These are phyloP conservation scores for Drosophila kokeensis DNA, from an alignment of 2,888 invertebrate species.

Conservation along the genomic window DNA sequence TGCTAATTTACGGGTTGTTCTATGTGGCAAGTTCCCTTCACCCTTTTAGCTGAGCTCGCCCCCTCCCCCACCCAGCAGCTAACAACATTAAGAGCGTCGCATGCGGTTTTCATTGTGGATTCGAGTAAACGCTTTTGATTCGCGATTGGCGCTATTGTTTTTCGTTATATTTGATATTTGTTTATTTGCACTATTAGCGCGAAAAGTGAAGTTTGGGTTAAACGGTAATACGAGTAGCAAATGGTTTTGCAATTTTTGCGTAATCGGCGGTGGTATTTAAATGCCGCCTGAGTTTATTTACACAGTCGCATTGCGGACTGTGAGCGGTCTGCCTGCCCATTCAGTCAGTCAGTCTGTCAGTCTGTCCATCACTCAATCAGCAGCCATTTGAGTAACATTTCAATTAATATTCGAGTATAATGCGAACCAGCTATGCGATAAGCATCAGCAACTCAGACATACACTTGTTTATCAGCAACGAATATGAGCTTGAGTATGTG, in stretches of 20 bases:
- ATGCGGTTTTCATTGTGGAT: constrained; percentile 31
- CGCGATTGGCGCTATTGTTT: constrained; percentile 13
- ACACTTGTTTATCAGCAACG: constrained; percentile 31
- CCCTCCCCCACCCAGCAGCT: neutral
- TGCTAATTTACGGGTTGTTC: constrained; percentile 45
- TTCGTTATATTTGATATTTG: constrained; percentile 27
- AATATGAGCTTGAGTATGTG: constrained; percentile 35
- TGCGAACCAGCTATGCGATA: constrained; percentile 71
- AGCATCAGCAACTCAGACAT: constrained; percentile 49
- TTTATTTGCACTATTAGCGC: constrained; percentile 58
- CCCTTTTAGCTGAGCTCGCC: neutral
- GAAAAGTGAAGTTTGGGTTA: constrained; percentile 30
- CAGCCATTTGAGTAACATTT: constrained; percentile 73
- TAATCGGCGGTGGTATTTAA: constrained; percentile 67
- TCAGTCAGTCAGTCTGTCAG: constrained; percentile 42
- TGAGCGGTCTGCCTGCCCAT: constrained; percentile 28
- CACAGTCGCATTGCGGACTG: constrained; percentile 64
- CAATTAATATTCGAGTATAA: constrained; percentile 79
- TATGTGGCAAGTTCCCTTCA: neutral
- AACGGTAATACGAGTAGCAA: constrained; percentile 70
- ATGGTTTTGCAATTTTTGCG: constrained; percentile 73
- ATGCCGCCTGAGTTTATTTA: constrained; percentile 62
- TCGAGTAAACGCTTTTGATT: constrained; percentile 35
- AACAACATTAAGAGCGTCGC: constrained; percentile 37
- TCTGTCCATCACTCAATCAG: constrained; percentile 49